Conservation (phyloP, 1,140 invertebrate genomes). For the Drosophila mauritiana region DNA sequence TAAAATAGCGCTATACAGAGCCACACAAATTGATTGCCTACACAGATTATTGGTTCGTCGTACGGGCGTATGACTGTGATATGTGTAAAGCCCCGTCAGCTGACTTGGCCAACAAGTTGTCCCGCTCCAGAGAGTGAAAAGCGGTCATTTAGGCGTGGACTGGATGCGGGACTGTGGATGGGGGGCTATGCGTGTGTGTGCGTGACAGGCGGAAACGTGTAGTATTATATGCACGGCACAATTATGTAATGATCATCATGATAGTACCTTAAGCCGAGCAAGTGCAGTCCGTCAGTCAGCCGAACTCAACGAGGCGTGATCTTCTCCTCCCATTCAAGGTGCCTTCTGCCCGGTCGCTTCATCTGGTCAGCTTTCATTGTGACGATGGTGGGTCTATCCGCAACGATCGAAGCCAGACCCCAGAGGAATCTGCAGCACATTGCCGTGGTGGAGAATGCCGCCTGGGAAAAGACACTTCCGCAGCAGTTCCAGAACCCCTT, state of each 20-base stretch:
- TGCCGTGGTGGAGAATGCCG: constrained; percentile 83
- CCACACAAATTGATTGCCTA: background rate
- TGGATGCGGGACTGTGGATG: constrained; percentile 10
- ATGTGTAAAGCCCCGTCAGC: constrained; percentile 51
- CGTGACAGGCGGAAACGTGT: constrained; percentile 81
- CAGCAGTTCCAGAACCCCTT: constrained; percentile 84
- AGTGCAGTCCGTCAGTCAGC: constrained; percentile 42
- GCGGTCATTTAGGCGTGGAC: constrained; percentile 73
- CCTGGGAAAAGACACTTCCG: constrained; percentile 82
- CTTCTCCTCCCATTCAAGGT: constrained; percentile 46
- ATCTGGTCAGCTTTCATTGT: constrained; percentile 25
- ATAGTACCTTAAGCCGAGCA: constrained; percentile 45
- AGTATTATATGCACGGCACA: constrained; percentile 76
- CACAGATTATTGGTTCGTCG: background rate
- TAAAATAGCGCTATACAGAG: no score
- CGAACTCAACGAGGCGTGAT: constrained; percentile 34
- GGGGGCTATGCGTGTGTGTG: constrained; percentile 46
- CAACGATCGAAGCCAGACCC: constrained; percentile 32
- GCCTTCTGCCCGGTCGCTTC: constrained; percentile 44
- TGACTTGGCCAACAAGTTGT: constrained; percentile 72
- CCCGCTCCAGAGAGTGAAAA: constrained; percentile 57
- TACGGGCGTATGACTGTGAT: background rate
- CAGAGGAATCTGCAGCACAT: constrained; percentile 76
- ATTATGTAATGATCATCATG: constrained; percentile 76
- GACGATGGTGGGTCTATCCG: constrained; percentile 9